Conservation (phyloP, 2,888 invertebrate species). For the Monochamus alternatus region DNA sequence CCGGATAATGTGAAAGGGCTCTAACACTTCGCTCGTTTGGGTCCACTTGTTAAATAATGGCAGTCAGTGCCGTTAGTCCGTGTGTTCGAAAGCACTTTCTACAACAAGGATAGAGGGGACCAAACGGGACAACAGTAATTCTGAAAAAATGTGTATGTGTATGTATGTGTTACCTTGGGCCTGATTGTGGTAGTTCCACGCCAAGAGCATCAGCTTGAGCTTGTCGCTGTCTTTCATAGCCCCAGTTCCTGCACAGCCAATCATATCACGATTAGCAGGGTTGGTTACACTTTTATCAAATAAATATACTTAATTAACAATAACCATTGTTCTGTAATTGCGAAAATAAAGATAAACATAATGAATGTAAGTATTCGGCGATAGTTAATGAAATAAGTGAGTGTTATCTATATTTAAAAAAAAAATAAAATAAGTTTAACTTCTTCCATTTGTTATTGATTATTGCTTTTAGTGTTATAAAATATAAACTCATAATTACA, state of each 20-base stretch:
- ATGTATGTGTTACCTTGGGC: slow-evolving; percentile 74
- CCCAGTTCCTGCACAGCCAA: slow-evolving; percentile 72
- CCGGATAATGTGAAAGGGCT: too few relatives aligned
- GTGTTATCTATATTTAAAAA: too few relatives aligned
- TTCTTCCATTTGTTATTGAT: too few relatives aligned
- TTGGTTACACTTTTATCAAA: slow-evolving; percentile 60
- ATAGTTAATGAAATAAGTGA: too few relatives aligned
- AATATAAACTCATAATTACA: too few relatives aligned
- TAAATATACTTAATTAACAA: slow-evolving; percentile 32
- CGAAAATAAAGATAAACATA: slow-evolving; percentile 11
- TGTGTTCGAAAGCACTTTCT: too few relatives aligned
- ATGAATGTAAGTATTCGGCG: neutral
- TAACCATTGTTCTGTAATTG: neutral
- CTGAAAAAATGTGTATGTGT: slow-evolving; percentile 32
- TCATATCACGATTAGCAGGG: slow-evolving; percentile 70
- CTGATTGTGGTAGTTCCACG: slow-evolving; percentile 91
- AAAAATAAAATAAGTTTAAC: too few relatives aligned
- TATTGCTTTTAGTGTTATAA: too few relatives aligned
- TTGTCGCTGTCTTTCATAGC: slow-evolving; percentile 89
- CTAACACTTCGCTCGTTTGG: too few relatives aligned
- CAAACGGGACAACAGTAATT: slow-evolving; percentile 12
- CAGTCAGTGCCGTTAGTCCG: too few relatives aligned
- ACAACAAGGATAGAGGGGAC: too few relatives aligned
- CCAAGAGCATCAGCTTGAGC: slow-evolving; percentile 90
- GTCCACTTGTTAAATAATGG: too few relatives aligned